Evolutionary conservation across 2,113 vertebrate genomes (phyloP).

Genomic region (Pipa parva): DNA sequence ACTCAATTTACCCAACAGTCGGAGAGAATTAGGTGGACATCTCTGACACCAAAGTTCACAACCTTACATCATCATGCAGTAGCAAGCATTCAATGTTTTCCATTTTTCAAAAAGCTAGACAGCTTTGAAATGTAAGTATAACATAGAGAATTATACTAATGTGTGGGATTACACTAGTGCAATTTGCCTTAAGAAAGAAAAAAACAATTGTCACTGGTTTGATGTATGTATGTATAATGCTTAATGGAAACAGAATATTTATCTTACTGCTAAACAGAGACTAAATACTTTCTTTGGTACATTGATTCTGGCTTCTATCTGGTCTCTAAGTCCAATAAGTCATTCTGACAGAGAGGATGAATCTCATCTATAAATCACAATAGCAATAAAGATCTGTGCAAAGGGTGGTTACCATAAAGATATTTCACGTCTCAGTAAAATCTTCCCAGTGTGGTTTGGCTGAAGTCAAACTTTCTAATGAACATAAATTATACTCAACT

Average conservation of each 20-base stretch:
- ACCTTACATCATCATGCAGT: background rate
- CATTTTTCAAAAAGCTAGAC: background rate
- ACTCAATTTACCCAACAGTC: too few species aligned
- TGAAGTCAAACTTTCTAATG: background rate
- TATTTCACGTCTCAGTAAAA: slow-evolving; percentile 12
- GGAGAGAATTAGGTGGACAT: too few species aligned
- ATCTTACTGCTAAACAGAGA: slow-evolving; percentile 24
- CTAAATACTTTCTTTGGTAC: slow-evolving; percentile 15
- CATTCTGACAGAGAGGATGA: slow-evolving; percentile 22
- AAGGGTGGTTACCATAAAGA: slow-evolving; percentile 11
- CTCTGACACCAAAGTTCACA: background rate
- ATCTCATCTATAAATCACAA: slow-evolving; percentile 25
- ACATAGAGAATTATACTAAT: background rate
- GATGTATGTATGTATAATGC: slow-evolving; percentile 21
- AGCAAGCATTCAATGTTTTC: background rate
- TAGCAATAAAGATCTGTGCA: slow-evolving; percentile 18
- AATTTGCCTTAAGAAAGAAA: background rate
- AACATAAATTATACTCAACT: slow-evolving; percentile 17
- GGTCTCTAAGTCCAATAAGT: slow-evolving; percentile 13
- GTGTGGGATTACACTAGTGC: background rate
- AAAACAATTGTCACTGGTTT: slow-evolving; percentile 11
- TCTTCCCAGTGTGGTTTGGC: background rate
- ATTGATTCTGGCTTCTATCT: slow-evolving; percentile 23
- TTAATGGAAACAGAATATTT: slow-evolving; percentile 32
- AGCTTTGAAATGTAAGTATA: background rate